These are phyloP conservation scores for Gryon sp. DNA, from an alignment of 1,140 invertebrate species.

Conservation along the genomic window DNA sequence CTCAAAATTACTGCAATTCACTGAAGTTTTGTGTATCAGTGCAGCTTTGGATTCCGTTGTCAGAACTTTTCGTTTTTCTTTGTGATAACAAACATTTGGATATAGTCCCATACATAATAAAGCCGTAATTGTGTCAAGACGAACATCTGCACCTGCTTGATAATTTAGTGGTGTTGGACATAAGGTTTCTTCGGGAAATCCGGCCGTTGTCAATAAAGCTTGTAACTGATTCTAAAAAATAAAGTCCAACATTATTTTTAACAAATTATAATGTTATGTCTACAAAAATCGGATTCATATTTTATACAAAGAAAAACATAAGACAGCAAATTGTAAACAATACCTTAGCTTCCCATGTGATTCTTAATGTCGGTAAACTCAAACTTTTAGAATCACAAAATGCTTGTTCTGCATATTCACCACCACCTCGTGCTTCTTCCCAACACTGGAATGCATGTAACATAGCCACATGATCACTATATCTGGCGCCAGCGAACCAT, in stretches of 20 bases:
- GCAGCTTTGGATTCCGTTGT: slow-evolving; percentile 97
- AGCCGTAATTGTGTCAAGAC: slow-evolving; percentile 91
- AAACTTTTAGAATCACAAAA: slow-evolving; percentile 96
- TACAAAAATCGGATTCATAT: no score
- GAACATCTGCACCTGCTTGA: slow-evolving; percentile 88
- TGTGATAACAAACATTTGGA: slow-evolving; percentile 97
- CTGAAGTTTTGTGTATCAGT: slow-evolving; percentile 97
- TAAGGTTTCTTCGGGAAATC: slow-evolving; percentile 94
- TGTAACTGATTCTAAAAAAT: slow-evolving; percentile 87
- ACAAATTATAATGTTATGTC: no score
- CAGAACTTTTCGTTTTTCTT: slow-evolving; percentile 96
- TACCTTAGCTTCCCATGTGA: slow-evolving; percentile 94
- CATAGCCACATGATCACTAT: slow-evolving; percentile 97
- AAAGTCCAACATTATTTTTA: slow-evolving; percentile 11
- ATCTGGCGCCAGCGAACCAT: slow-evolving; percentile 90
- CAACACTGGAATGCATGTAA: slow-evolving; percentile 95
- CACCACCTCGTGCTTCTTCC: slow-evolving; percentile 87
- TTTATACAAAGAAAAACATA: no score
- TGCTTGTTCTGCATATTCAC: slow-evolving; percentile 88
- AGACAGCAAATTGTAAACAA: no score
- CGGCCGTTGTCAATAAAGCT: slow-evolving; percentile 88
- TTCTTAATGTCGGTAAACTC: slow-evolving; percentile 91
- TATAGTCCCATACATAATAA: slow-evolving; percentile 95
- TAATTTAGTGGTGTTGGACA: slow-evolving; percentile 83
- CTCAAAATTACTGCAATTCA: slow-evolving; percentile 93